Conservation (phyloP, 92 coral and sea anemone genomes). For the Phenganax marumi region DNA sequence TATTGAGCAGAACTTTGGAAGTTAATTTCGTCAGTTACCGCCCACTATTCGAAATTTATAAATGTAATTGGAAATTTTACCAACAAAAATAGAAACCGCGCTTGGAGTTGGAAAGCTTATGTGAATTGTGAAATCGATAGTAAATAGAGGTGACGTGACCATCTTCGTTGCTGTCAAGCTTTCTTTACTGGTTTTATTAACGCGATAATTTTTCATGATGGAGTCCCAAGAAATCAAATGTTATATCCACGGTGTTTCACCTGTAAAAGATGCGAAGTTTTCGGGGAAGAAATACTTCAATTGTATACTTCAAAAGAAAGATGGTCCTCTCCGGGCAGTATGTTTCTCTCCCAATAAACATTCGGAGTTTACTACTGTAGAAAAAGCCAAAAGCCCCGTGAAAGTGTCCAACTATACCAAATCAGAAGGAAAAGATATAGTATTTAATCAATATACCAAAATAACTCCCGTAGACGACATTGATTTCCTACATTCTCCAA, state of each 20-base stretch:
- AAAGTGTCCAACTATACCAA: constrained; percentile 1
- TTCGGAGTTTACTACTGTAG: not conserved
- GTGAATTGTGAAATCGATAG: no score
- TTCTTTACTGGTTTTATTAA: no score
- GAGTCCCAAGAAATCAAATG: not conserved
- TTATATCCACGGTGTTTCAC: not conserved
- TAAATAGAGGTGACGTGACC: no score
- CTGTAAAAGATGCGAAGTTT: not conserved
- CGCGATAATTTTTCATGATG: not conserved
- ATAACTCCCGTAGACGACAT: constrained; percentile 14
- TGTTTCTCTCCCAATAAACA: constrained; percentile 9
- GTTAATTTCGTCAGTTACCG: no score
- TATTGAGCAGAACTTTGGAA: no score
- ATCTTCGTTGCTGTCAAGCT: no score
- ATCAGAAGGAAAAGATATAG: not conserved
- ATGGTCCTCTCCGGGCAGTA: no score
- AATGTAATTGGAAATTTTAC: no score
- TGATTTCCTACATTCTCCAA: constrained; percentile 8
- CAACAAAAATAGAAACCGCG: no score
- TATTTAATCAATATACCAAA: not conserved
- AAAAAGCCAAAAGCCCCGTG: constrained; percentile 12
- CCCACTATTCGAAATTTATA: no score
- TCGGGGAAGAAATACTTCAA: not conserved
- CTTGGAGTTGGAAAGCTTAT: no score
- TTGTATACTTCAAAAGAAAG: not conserved